A percentile compares a stretch with the other conserved stretches of the same genome.
Conservation (phyloP, 2,888 invertebrate species). For the Pantelozetes paolii region DNA sequence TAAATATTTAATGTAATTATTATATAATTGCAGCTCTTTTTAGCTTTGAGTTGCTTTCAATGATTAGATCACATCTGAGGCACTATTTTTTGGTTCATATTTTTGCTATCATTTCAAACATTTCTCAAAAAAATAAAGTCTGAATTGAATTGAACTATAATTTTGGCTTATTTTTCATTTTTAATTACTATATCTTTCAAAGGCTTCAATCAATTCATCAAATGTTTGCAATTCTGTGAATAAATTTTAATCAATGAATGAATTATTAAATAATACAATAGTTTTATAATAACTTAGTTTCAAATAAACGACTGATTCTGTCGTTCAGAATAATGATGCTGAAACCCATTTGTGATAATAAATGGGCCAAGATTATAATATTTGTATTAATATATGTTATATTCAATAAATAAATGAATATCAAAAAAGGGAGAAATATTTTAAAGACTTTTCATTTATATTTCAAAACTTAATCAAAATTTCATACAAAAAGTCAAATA, state of each 20-base stretch:
- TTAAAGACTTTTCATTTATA: background rate
- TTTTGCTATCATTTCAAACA: background rate
- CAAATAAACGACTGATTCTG: too few species aligned
- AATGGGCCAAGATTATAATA: background rate
- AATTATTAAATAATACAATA: too few species aligned
- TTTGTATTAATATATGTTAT: background rate
- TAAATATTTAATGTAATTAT: background rate
- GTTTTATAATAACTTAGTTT: too few species aligned
- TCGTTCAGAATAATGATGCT: too few species aligned
- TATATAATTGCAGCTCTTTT: background rate
- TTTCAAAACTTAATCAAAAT: background rate
- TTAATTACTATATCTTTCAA: too few species aligned
- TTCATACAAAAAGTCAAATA: background rate
- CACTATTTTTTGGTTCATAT: slow-evolving; percentile 9
- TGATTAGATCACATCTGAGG: background rate
- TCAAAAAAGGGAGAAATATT: background rate
- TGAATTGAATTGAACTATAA: background rate
- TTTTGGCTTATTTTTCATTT: background rate
- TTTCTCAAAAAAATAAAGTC: background rate
- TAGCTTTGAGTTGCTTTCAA: background rate
- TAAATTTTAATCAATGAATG: too few species aligned
- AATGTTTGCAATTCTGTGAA: too few species aligned
- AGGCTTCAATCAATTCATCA: too few species aligned
- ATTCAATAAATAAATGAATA: background rate
- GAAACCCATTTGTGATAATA: background rate